A percentile compares a stretch with the other conserved stretches of the same genome.
phyloP scores from a whole-genome alignment of 2,113 vertebrate species.

The Nesogale talazaci region DNA sequence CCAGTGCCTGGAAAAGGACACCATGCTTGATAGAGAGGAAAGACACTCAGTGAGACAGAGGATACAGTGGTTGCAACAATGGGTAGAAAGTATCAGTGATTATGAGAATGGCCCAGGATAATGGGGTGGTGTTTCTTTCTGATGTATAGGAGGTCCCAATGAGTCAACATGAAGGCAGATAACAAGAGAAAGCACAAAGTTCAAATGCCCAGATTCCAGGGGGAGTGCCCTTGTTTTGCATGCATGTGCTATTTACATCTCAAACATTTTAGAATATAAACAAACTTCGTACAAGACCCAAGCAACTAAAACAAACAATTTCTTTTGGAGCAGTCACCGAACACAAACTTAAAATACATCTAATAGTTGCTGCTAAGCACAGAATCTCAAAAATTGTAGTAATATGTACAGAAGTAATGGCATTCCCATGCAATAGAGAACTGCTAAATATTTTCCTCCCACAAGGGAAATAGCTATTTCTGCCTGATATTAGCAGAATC shows the following conservation, averaged over 20 bases:
- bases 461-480: neutral
- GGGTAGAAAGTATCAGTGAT: too few relatives aligned
- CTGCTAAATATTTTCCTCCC: neutral
- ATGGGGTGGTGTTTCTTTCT: too few relatives aligned
- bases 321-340: neutral
- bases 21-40: too few relatives aligned
- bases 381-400: neutral
- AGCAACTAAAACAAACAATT: neutral
- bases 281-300: slow-evolving; percentile 20
- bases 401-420: neutral
- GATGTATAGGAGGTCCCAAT: too few relatives aligned
- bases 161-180: too few relatives aligned
- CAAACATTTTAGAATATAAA: neutral
- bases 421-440: neutral
- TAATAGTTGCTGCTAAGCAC: neutral
- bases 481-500: neutral
- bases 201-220: slow-evolving; percentile 22
- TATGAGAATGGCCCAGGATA: too few relatives aligned
- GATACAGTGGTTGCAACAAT: too few relatives aligned
- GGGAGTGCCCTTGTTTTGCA: neutral
- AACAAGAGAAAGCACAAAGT: neutral
- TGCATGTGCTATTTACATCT: neutral
- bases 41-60: too few relatives aligned
- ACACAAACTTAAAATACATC: neutral
- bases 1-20: too few relatives aligned